A percentile compares a stretch with the other conserved stretches of the same genome.
phyloP scores from a whole-genome alignment of 2,113 vertebrate species.

The Carlito syrichta region DNA sequence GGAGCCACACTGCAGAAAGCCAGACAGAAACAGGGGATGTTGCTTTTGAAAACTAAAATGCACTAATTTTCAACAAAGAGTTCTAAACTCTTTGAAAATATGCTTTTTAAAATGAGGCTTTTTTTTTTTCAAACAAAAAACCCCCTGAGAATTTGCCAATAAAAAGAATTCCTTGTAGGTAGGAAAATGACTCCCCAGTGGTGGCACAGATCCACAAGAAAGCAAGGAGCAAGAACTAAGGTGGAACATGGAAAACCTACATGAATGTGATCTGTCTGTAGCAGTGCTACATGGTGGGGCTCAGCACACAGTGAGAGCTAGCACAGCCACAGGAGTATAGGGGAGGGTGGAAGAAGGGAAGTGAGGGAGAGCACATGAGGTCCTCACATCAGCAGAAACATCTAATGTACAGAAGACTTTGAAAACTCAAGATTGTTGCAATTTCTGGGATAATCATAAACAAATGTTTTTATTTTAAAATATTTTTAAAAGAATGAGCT shows the following conservation, averaged over 20 bases:
- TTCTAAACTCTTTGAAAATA: not conserved
- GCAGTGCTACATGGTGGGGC: not conserved
- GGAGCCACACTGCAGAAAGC: not conserved
- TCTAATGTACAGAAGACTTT: not conserved
- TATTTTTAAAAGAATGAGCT: too few relatives aligned
- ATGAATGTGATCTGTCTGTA: not conserved
- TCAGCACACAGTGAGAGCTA: not conserved
- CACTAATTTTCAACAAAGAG: not conserved
- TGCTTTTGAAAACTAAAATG: not conserved
- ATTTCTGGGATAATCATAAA: not conserved
- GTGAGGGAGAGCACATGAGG: too few relatives aligned
- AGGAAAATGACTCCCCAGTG: not conserved
- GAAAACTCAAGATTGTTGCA: not conserved
- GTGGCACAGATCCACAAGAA: not conserved
- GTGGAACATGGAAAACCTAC: not conserved
- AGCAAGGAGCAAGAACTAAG: not conserved
- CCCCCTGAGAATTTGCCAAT: not conserved
- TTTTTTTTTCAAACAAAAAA: not conserved
- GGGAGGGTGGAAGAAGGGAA: not conserved
- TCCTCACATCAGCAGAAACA: not conserved
- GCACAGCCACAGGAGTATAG: too few relatives aligned
- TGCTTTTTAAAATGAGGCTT: not conserved
- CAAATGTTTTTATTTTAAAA: not conserved
- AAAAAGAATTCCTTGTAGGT: not conserved
- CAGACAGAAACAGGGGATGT: not conserved